Evolutionary conservation across 2,113 vertebrate genomes (phyloP), one percentile per base, ranked within the genome.

Genomic region (Lates calcarifer): DNA sequence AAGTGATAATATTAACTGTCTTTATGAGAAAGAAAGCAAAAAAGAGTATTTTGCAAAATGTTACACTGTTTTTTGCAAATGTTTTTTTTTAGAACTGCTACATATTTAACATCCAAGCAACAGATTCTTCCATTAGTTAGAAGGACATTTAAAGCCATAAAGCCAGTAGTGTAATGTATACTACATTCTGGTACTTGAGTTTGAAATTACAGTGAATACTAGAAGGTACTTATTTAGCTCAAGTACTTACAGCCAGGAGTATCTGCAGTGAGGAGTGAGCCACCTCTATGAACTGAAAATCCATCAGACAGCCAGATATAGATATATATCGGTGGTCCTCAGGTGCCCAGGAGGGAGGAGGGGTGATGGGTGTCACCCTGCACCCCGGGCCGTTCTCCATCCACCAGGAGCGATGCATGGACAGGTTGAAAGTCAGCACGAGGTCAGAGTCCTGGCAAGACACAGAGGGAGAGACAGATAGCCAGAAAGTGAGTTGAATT

Each of bases 401-500:
- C 98, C 98, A 99, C 98, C 98, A 99, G 89, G 98, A 99, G 73
- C 98, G 98, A 94, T 99, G 98, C 98, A 99, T 99, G 93, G 98
- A 99, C 92, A 99, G 96, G 92, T 99, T 99, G 94, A 99, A 99
- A 61, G 98, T 99, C 96, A 99, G 95, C 87, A 99, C 97, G 81
- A 99, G 96, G 94, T 99, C 97, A 89, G 96, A 96, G 93, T 99
- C 98, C 98, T 99, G 94, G 81, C 89, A 74, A 79, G 69, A 79
- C 24, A 74, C 0, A 67, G 62, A 75, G 29, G 74, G 60, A 73
- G 24, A 64, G 45, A 79, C 6, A 66, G 57, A 74, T 1, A 63
- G 62, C 78, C 4, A 85, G 58, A 86, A 15, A 68, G 37, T 74
- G 82, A 72, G 72, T 56, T 77, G 39, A 78, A 75, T 91, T 74